These are phyloP conservation scores for Halictus quadricinctus DNA, from an alignment of 2,888 invertebrate genomes.

Conservation along the genomic window DNA sequence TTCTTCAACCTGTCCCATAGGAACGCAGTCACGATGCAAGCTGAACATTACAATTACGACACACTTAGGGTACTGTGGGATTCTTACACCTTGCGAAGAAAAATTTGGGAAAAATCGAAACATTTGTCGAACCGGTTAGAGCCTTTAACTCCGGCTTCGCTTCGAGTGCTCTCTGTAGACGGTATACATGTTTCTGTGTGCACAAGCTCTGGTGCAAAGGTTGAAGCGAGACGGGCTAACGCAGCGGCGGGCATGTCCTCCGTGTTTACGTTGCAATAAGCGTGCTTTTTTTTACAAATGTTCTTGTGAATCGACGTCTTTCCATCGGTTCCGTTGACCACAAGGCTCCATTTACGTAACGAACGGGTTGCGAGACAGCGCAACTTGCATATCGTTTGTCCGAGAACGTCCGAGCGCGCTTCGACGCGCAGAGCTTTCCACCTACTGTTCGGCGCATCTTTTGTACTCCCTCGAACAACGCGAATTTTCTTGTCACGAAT, in stretches of 20 bases:
- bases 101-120: neutral
- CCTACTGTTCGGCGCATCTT: too few relatives aligned
- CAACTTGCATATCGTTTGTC: conserved; percentile 50
- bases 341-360: conserved; percentile 61
- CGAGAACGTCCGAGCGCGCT: conserved; percentile 25
- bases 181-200: neutral
- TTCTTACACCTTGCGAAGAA: too few relatives aligned
- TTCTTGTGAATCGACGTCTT: conserved; percentile 19
- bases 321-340: conserved; percentile 55
- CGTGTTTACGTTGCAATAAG: conserved; percentile 2
- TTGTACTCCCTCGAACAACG: neutral
- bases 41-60: neutral
- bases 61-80: neutral
- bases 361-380: conserved; percentile 53
- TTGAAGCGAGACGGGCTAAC: neutral
- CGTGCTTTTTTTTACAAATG: conserved; percentile 3
- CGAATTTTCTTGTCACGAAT: too few relatives aligned
- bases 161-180: neutral
- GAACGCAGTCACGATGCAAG: neutral
- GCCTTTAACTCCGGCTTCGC: neutral
- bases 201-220: neutral
- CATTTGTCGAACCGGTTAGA: neutral
- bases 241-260: neutral
- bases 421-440: neutral
- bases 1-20: neutral